Evolutionary conservation across 2,113 vertebrate species (phyloP).

Genomic region (Scomber japonicus): DNA sequence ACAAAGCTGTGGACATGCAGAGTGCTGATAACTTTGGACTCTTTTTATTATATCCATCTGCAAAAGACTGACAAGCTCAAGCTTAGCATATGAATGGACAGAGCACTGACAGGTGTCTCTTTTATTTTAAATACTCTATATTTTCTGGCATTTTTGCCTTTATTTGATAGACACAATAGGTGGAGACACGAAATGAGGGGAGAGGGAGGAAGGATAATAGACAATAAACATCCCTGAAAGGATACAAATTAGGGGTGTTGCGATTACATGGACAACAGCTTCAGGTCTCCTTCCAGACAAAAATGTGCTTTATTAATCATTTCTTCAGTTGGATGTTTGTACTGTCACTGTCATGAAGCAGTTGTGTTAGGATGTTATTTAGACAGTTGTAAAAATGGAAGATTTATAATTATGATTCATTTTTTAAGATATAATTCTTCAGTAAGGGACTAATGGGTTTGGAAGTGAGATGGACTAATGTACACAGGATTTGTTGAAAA

Average conservation of each 20-base stretch:
- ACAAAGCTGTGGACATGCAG: slow-evolving; percentile 24
- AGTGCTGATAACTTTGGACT: slow-evolving; percentile 16
- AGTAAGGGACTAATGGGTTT: no score
- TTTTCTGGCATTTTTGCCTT: not conserved
- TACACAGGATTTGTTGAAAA: no score
- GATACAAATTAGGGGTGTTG: not conserved
- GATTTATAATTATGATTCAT: no score
- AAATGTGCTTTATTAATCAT: no score
- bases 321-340: no score
- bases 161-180: not conserved
- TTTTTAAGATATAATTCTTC: no score
- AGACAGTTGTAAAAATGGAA: no score
- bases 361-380: no score
- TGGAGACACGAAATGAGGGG: not conserved
- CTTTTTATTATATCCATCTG: not conserved
- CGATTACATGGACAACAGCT: not conserved
- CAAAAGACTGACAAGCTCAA: not conserved
- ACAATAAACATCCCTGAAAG: not conserved
- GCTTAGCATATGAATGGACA: not conserved
- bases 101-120: not conserved
- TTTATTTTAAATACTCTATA: no score
- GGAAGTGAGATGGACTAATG: no score
- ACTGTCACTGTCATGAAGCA: no score
- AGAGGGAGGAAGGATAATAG: not conserved
- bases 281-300: not conserved